phyloP scores from a whole-genome alignment of 2,888 invertebrate genomes.

The Orthosia cruda region DNA sequence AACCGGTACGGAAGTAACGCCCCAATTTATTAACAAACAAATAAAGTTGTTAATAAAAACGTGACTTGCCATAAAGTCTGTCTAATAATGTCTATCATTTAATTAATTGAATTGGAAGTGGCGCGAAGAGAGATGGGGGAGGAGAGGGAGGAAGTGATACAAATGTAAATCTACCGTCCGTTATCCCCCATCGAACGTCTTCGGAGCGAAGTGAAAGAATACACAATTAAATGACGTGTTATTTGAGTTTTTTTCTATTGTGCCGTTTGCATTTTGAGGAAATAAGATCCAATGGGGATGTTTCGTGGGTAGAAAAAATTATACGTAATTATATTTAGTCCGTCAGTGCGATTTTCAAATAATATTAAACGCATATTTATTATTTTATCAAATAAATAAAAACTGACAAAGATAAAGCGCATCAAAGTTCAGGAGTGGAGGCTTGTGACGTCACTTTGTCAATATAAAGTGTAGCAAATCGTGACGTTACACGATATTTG shows the following conservation, averaged over 20 bases:
- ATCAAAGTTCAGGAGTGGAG: no score
- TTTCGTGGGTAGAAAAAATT: no score
- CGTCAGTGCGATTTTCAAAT: no score
- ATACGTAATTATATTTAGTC: no score
- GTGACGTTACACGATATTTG: no score
- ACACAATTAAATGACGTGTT: conserved; percentile 23
- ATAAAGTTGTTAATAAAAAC: conserved; percentile 50
- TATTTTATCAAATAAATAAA: no score
- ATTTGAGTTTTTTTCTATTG: conserved; percentile 13
- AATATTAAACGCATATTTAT: no score
- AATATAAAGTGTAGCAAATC: no score
- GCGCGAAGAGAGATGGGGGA: neutral
- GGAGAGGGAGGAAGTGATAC: conserved; percentile 53
- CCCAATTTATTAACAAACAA: conserved; percentile 41
- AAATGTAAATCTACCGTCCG: conserved; percentile 70
- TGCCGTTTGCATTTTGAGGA: neutral
- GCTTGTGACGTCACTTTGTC: no score
- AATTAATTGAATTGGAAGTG: conserved; percentile 60
- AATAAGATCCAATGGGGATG: no score
- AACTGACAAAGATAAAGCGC: no score
- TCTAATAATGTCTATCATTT: conserved; percentile 54
- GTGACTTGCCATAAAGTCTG: conserved; percentile 39
- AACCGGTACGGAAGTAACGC: conserved; percentile 6
- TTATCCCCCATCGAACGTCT: conserved; percentile 42
- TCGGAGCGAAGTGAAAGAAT: conserved; percentile 52